These are phyloP conservation scores for Tetragonisca angustula DNA, from an alignment of 2,888 invertebrate species.

Conservation along the genomic window DNA sequence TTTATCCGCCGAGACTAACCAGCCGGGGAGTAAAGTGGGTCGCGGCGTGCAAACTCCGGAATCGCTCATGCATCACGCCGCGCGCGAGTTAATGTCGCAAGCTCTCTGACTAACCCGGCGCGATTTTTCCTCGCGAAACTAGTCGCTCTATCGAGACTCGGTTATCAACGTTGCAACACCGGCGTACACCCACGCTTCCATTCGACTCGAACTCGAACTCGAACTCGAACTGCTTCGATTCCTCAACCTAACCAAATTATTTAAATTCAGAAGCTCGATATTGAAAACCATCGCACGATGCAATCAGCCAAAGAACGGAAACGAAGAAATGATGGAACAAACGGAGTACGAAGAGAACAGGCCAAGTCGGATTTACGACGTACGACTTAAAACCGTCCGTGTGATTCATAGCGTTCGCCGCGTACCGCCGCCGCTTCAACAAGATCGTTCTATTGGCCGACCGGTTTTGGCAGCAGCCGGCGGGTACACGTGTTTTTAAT, in stretches of 20 bases:
- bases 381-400: conserved; percentile 79
- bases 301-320: conserved; percentile 25
- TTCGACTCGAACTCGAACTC: background rate
- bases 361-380: conserved; percentile 70
- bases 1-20: conserved; percentile 29
- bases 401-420: conserved; percentile 73
- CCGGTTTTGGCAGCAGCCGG: conserved; percentile 78
- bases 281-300: background rate
- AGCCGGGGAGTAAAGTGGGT: conserved; percentile 74
- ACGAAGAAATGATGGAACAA: conserved; percentile 33
- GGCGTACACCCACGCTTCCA: conserved; percentile 78
- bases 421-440: conserved; percentile 35
- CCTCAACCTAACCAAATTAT: no score
- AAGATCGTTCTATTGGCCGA: conserved; percentile 57
- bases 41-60: conserved; percentile 76
- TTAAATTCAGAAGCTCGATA: no score
- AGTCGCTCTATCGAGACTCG: conserved; percentile 76
- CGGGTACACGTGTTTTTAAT: conserved; percentile 80
- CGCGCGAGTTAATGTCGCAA: conserved; percentile 77
- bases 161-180: conserved; percentile 80
- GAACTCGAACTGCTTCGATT: no score
- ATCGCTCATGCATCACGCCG: conserved; percentile 81
- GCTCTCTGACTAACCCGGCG: conserved; percentile 82
- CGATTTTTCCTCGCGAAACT: conserved; percentile 81
- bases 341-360: conserved; percentile 21